These are phyloP conservation scores for Xenus cinereus DNA, from an alignment of 2,113 vertebrate genomes.

Conservation along the genomic window DNA sequence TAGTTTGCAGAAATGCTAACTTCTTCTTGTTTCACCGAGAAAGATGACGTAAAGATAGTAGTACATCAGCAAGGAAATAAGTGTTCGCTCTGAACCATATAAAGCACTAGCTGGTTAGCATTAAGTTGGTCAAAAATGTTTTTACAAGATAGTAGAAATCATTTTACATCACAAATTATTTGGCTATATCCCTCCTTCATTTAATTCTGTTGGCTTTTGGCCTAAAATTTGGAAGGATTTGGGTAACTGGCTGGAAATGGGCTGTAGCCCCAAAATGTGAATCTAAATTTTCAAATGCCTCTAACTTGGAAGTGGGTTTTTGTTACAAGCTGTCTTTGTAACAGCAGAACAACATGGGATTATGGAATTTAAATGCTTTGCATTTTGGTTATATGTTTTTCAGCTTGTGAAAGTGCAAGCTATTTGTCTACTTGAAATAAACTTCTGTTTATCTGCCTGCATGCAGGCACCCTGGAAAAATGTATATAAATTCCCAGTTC, in stretches of 20 bases:
- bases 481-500: neutral
- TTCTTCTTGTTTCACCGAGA: neutral
- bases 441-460: neutral
- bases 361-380: neutral
- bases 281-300: neutral
- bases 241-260: neutral
- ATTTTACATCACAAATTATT: neutral
- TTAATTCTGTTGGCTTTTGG: neutral
- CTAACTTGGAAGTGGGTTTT: neutral
- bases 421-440: neutral
- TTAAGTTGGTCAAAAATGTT: fast-evolving
- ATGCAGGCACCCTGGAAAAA: neutral
- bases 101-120: neutral
- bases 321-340: neutral
- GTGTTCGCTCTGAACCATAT: neutral
- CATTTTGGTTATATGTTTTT: neutral
- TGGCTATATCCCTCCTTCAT: neutral
- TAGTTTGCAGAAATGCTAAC: neutral
- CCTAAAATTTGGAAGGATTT: neutral
- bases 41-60: neutral
- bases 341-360: neutral
- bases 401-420: neutral
- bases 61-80: neutral
- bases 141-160: neutral
- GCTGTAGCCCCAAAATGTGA: neutral